Evolutionary conservation across 2,113 vertebrate genomes (phyloP).

Genomic region (Corynorhinus townsendii): DNA sequence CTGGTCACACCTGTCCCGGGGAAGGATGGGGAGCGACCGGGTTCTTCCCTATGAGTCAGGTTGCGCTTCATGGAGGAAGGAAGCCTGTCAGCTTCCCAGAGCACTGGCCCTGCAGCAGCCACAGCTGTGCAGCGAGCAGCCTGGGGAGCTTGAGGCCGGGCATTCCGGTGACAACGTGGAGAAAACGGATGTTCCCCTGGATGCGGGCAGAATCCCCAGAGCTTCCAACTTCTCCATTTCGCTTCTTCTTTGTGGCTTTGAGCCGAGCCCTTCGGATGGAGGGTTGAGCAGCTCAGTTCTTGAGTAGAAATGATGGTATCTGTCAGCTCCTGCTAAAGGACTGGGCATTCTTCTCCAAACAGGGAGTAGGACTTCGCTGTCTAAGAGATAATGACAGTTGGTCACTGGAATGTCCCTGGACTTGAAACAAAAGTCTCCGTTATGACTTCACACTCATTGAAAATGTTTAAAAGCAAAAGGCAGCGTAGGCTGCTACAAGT

Average conservation of each 20-base stretch:
- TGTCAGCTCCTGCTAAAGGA: too few species aligned
- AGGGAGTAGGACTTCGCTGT: not conserved
- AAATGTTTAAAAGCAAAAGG: not conserved
- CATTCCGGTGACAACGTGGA: not conserved
- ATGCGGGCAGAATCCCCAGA: not conserved
- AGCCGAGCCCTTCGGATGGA: not conserved
- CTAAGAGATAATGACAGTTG: not conserved
- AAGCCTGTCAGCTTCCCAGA: not conserved
- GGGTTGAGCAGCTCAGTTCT: not conserved
- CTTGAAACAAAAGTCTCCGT: not conserved
- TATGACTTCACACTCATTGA: not conserved
- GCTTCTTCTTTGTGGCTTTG: not conserved
- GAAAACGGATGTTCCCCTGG: rapidly evolving
- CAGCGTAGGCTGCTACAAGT: not conserved
- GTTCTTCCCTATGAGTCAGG: not conserved
- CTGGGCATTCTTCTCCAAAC: not conserved
- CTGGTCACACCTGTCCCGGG: not conserved
- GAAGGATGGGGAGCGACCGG: not conserved
- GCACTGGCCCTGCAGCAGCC: not conserved
- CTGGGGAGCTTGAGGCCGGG: not conserved
- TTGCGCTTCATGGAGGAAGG: not conserved
- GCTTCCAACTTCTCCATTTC: not conserved
- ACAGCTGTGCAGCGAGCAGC: not conserved
- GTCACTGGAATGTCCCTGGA: not conserved
- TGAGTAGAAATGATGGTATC: not conserved